phyloP scores from a whole-genome alignment of 2,888 invertebrate species.

The Perizoma flavofasciatum region DNA sequence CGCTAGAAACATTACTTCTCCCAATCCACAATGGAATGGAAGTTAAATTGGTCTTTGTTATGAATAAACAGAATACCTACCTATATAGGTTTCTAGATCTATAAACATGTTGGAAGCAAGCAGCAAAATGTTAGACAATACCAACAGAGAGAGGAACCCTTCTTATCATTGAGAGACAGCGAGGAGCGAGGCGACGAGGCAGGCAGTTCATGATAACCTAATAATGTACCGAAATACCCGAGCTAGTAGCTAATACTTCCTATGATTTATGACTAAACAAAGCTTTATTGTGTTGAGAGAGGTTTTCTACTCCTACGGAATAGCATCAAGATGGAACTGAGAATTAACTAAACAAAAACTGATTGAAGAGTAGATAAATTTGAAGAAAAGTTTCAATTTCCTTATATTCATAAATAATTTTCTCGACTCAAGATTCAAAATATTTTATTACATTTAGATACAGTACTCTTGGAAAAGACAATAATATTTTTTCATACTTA shows the following conservation, averaged over 20 bases:
- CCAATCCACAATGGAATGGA: too few relatives aligned
- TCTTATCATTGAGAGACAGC: constrained; percentile 65
- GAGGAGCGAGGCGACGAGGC: constrained; percentile 38
- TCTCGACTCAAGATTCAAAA: too few relatives aligned
- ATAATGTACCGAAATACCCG: constrained; percentile 17
- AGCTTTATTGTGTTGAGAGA: constrained; percentile 12
- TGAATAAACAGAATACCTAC: constrained; percentile 26
- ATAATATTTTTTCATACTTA: too few relatives aligned
- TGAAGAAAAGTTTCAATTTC: too few relatives aligned
- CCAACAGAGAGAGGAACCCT: constrained; percentile 46
- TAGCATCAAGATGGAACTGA: neutral
- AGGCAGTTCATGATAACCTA: constrained; percentile 30
- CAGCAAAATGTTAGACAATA: constrained; percentile 61
- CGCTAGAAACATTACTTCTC: too few relatives aligned
- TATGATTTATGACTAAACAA: constrained; percentile 28
- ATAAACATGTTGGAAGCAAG: constrained; percentile 39
- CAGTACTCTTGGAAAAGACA: too few relatives aligned
- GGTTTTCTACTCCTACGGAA: constrained; percentile 1
- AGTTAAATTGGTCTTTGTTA: too few relatives aligned
- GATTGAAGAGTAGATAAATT: too few relatives aligned
- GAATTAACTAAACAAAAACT: neutral
- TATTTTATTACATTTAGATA: too few relatives aligned
- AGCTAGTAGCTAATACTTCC: constrained; percentile 12
- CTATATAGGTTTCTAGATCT: constrained; percentile 19
- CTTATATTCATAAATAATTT: too few relatives aligned